Evolutionary conservation across 2,888 invertebrate genomes (phyloP), one percentile per base, ranked within the genome.

Genomic region (Synergus itoensis): DNA sequence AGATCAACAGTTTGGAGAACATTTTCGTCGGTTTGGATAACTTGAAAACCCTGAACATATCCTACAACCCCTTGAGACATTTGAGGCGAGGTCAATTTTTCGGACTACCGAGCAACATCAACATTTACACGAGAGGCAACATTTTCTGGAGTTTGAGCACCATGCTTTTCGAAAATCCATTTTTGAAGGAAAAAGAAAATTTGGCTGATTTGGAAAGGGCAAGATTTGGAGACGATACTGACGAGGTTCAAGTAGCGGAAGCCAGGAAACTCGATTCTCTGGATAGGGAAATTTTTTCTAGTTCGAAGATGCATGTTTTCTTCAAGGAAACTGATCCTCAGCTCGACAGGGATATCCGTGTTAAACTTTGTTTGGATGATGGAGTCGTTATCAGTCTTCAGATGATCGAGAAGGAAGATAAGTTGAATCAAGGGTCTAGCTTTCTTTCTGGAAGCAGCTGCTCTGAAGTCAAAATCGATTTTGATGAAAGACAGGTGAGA

Each of bases 21-120:
- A 69, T 84, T 2, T 87, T 90, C 48, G 78, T 86, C 8, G 88
- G 87, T 4, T 60, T 90, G 48, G 83, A 85, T 40, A 87, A 87
- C n/a, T 81, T 90, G 7, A 84, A 83, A 36, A 18, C 43, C 0
- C 80, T 90, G 5, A 81, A 90, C 40, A 81, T 90, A 0, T 89
- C 89, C 3, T 64, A 81, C 53, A 90, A 89, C 65, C 84, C 84
- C 0, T 79, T 90, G 16, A 60, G 67, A 18, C 84, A 86, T 21
- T 77, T 90, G 1, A 78, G 83, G 1, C 80, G 84, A 8, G 86
- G 88, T 9, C 80, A 87, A 40, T 81, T 90, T 5, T 88, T 86
- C 43, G 87, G 89, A 11, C 53, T 90, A n/a, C 80, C 83, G 1
- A 85, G 78, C n/a, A 78, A 79, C 9, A 64, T 81, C 1, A 80